Percentiles rank a stretch among this genome's conserved stretches.
Evolutionary conservation across 2,797 vertebrate species (phyloP).

Genomic region (Rhinichthys osculus): DNA sequence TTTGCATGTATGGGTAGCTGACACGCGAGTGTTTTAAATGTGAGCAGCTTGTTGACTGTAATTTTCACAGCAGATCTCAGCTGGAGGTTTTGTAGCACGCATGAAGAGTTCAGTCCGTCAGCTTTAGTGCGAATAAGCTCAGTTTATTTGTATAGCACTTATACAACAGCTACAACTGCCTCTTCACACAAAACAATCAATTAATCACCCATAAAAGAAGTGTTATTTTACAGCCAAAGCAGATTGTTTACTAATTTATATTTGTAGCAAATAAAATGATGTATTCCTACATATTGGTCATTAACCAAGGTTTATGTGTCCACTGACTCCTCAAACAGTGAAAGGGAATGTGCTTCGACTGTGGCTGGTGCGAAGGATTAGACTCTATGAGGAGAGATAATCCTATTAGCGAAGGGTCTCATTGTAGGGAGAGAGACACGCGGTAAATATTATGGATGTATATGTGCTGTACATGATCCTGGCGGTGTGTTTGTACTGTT

Average conservation of each 20-base stretch:
- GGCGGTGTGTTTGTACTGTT: slow-evolving; percentile 17
- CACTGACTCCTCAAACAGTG: neutral
- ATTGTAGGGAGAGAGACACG: slow-evolving; percentile 22
- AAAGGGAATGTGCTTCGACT: slow-evolving; percentile 18
- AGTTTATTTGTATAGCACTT: too few species aligned
- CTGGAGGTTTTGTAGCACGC: neutral
- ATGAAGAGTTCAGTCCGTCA: neutral
- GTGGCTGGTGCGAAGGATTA: slow-evolving; percentile 29
- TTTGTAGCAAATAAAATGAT: neutral
- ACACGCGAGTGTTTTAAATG: neutral
- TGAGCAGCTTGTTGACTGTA: neutral
- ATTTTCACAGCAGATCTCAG: slow-evolving; percentile 26
- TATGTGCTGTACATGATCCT: slow-evolving; percentile 28
- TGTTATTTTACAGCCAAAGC: neutral
- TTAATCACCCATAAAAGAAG: neutral
- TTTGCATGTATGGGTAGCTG: neutral
- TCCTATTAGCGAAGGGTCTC: slow-evolving; percentile 34
- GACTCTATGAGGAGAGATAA: slow-evolving; percentile 25
- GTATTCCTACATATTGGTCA: neutral
- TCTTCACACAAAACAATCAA: neutral
- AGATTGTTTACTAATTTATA: neutral
- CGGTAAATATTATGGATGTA: slow-evolving; percentile 23
- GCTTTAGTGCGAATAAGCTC: neutral
- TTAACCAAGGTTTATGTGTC: neutral
- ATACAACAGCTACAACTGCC: neutral